Conservation (phyloP, 1,140 invertebrate genomes). For the Ceratosolen fusciceps region DNA sequence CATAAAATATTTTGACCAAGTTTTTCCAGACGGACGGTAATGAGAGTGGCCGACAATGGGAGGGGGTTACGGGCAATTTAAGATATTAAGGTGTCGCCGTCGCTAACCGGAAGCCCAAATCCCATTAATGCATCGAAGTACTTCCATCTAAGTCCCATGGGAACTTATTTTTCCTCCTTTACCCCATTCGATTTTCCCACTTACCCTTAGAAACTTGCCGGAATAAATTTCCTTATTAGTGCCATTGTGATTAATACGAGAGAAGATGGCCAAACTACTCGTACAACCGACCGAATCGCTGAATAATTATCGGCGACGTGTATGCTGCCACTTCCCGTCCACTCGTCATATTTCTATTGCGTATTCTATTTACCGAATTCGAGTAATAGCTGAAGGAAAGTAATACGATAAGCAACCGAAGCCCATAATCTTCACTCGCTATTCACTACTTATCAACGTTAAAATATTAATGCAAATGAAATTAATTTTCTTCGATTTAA, state of each 20-base stretch:
- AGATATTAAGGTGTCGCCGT: constrained; percentile 24
- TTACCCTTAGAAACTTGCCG: neutral
- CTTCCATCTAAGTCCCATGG: too few relatives aligned
- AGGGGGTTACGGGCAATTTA: constrained; percentile 3
- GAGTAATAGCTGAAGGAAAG: too few relatives aligned
- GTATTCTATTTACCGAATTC: too few relatives aligned
- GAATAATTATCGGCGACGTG: neutral
- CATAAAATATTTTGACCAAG: neutral
- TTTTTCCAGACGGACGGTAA: constrained; percentile 14
- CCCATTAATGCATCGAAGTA: neutral
- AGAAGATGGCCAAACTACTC: too few relatives aligned
- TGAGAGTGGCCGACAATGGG: neutral
- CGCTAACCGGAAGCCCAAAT: neutral
- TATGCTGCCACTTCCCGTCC: too few relatives aligned
- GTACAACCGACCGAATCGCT: too few relatives aligned
- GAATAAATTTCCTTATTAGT: neutral
- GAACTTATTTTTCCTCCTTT: neutral
- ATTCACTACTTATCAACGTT: too few relatives aligned
- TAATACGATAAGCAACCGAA: too few relatives aligned
- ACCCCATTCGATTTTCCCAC: neutral
- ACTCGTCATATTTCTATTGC: too few relatives aligned
- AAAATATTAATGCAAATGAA: too few relatives aligned
- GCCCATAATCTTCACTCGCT: too few relatives aligned
- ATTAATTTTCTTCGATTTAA: too few relatives aligned
- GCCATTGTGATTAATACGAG: neutral